A percentile compares a stretch with the other conserved stretches of the same genome.
phyloP scores from a whole-genome alignment of 2,113 vertebrate genomes.

The Solea senegalensis region DNA sequence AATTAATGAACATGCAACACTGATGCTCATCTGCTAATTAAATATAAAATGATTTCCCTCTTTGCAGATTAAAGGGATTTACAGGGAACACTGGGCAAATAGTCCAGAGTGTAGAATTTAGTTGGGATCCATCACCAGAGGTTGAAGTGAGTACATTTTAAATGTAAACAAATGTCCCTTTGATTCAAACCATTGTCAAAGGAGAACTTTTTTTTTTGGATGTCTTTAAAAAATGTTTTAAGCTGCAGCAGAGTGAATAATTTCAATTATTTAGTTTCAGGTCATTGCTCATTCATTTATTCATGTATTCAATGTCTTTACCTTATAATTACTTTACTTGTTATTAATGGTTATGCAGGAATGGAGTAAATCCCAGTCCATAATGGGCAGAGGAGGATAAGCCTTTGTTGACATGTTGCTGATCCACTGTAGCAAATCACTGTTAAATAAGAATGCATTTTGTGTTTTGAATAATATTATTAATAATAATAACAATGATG shows the following conservation, averaged over 20 bases:
- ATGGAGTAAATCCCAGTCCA: slow-evolving; percentile 31
- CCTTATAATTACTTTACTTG: slow-evolving; percentile 65
- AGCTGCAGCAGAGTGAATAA: slow-evolving; percentile 51
- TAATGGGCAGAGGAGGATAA: slow-evolving; percentile 15
- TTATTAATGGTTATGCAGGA: slow-evolving; percentile 58
- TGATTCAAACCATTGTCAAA: no score
- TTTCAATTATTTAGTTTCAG: slow-evolving; percentile 62
- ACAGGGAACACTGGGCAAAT: slow-evolving; percentile 24
- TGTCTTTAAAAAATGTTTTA: slow-evolving; percentile 44
- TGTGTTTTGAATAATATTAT: slow-evolving; percentile 13
- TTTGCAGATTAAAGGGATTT: slow-evolving; percentile 45
- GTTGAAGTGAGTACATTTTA: no score
- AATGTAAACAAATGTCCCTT: no score
- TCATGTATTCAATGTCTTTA: slow-evolving; percentile 57
- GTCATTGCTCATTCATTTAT: slow-evolving; percentile 71
- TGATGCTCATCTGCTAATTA: slow-evolving; percentile 54
- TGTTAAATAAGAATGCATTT: background rate
- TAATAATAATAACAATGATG: slow-evolving; percentile 3
- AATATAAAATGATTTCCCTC: slow-evolving; percentile 49
- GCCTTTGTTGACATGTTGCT: slow-evolving; percentile 13
- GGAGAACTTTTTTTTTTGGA: background rate
- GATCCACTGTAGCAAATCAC: slow-evolving; percentile 19
- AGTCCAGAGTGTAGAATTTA: no score
- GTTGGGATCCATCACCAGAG: no score
- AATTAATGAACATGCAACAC: slow-evolving; percentile 45